A percentile compares a stretch with the other conserved stretches of the same genome.
phyloP scores from a whole-genome alignment of 1,140 invertebrate genomes.

The Notospermus geniculatus region DNA sequence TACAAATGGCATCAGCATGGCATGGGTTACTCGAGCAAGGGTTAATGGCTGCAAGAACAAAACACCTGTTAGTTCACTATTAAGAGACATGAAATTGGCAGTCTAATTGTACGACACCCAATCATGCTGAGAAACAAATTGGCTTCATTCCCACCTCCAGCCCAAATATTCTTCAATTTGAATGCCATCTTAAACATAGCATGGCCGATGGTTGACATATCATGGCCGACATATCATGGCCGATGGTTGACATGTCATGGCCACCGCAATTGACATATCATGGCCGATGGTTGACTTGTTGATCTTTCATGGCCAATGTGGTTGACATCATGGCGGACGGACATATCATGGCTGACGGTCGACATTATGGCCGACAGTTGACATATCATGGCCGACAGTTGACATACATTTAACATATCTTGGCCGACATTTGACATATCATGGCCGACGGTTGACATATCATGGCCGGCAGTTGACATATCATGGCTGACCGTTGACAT shows the following conservation, averaged over 20 bases:
- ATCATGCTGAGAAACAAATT: background rate
- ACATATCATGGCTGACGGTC: no score
- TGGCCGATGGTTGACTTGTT: no score
- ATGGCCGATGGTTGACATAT: background rate
- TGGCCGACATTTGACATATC: no score
- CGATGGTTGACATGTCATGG: no score
- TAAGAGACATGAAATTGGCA: no score
- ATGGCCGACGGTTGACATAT: background rate
- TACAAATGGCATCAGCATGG: slow-evolving; percentile 27
- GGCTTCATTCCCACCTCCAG: background rate
- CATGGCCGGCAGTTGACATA: background rate
- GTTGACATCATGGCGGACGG: no score
- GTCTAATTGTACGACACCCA: no score
- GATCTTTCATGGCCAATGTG: no score
- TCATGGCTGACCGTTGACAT: no score
- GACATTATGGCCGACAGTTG: no score
- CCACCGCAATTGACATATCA: no score
- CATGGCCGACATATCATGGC: background rate
- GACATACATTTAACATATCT: background rate
- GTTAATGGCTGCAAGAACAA: slow-evolving; percentile 30
- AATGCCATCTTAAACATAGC: background rate
- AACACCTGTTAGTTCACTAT: no score
- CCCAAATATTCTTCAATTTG: background rate
- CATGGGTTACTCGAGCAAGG: slow-evolving; percentile 25
- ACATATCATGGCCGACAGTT: background rate